Base-by-base conservation (phyloP, 2,797 vertebrate genomes). In the Typhlichthys eigenmanni region DNA sequence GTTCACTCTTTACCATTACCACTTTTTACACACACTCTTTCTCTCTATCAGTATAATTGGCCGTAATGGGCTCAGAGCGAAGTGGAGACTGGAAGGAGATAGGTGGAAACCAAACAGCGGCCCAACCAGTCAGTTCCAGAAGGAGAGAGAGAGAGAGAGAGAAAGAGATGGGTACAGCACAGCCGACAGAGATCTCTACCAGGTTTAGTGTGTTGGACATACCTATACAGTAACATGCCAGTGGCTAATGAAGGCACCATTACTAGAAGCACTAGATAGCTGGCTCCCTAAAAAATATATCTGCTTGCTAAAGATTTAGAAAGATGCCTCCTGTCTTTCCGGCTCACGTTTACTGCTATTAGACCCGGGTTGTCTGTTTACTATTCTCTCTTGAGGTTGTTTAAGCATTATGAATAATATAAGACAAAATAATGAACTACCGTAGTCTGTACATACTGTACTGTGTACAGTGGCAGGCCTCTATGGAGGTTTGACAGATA, bases 171-270 rank as follows among this genome's bases (percentile, higher is more conserved):
- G 13, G 19, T 34, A 29, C 54, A 52, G 61, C 10, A 57, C 32
- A 58, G 5, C 46, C 46, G 12, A 61, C 55, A 65, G 60, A 62
- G 67, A 69, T 77, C 68, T 68, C 64, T 64, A 60, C 72, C 72
- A 69, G 71, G 66, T 85, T 85, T 79, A 80, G 69, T 64, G 66
- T 71, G 72, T 60, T 65, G 79, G 80, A 76, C 82, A 86, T 78
- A 78, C 55, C 72, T 81, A 74, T 38, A 38, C 8, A 38, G 84
- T 3, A 24, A 24, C 81, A 88, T 89, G 72, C 66, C 69, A 75
- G 79, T 82, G 75, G 76, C 79, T 89, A 89, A 90, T 84, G 81
- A 85, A 90, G 82, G 80, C 76, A 72, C 87, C 82, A 87, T 87
- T 88, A 88, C 81, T 78, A 76, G 74, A 65, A 78, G 62, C 71